Conservation (phyloP, 2,888 invertebrate genomes). For the Drosophila stalkeri region DNA sequence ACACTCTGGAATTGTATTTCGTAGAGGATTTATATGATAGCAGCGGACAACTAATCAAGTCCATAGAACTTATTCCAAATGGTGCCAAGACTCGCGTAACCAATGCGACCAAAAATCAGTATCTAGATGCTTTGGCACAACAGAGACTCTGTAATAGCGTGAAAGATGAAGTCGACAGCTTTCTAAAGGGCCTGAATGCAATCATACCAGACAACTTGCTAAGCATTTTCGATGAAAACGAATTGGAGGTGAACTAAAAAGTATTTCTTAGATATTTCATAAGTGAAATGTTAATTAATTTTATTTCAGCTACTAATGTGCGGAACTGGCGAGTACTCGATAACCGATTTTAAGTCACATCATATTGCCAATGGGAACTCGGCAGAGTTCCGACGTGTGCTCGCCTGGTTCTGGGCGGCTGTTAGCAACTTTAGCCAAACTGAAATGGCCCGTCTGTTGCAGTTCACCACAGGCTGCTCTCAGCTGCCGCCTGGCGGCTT, state of each 20-base stretch:
- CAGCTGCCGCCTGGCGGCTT: constrained; percentile 97
- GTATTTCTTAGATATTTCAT: background rate
- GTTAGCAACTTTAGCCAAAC: constrained; percentile 95
- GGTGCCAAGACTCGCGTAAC: constrained; percentile 90
- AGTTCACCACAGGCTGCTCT: constrained; percentile 97
- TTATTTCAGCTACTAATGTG: constrained; percentile 91
- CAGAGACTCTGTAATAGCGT: constrained; percentile 93
- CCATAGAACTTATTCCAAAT: constrained; percentile 93
- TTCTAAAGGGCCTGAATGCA: constrained; percentile 95
- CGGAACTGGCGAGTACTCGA: constrained; percentile 96
- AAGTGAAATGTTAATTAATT: background rate
- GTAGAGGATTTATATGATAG: constrained; percentile 95
- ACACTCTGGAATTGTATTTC: constrained; percentile 93
- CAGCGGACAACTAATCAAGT: constrained; percentile 90
- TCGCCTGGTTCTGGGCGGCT: constrained; percentile 96
- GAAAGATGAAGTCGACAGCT: constrained; percentile 93
- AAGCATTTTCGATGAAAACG: constrained; percentile 98
- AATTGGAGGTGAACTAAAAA: constrained; percentile 91
- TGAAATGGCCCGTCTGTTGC: constrained; percentile 96
- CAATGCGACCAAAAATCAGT: constrained; percentile 88
- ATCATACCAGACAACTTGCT: constrained; percentile 96
- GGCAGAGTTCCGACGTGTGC: constrained; percentile 92
- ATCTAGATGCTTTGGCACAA: constrained; percentile 95
- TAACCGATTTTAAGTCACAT: constrained; percentile 95
- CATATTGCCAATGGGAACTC: constrained; percentile 93